A percentile compares a stretch with the other conserved stretches of the same genome.
Evolutionary conservation across 2,113 vertebrate genomes (phyloP).

Genomic region (Eublepharis macularius): DNA sequence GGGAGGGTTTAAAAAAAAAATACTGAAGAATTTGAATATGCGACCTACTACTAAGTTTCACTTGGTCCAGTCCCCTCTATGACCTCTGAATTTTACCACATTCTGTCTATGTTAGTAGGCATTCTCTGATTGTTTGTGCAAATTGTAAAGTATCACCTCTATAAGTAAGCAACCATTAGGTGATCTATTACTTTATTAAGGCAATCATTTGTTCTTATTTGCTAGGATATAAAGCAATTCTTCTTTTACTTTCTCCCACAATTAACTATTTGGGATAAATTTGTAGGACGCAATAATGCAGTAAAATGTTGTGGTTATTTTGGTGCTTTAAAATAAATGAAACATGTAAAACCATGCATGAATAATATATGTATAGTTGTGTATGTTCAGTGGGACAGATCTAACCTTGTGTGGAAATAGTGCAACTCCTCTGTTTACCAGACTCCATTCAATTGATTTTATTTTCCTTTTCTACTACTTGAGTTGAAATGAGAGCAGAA

Average conservation of each 20-base stretch:
- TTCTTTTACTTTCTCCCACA: neutral
- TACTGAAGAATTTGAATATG: no score
- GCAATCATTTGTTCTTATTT: constrained; percentile 29
- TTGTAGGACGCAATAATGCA: constrained; percentile 4
- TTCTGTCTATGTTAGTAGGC: no score
- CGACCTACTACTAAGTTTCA: no score
- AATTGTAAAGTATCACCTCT: constrained; percentile 29
- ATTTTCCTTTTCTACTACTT: constrained; percentile 45
- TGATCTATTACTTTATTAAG: constrained; percentile 19
- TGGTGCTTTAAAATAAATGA: constrained; percentile 41
- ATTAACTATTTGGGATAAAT: neutral
- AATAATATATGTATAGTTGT: neutral
- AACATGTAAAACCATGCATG: neutral
- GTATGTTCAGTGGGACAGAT: constrained; percentile 25
- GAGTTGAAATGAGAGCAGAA: constrained; percentile 52
- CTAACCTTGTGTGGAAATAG: constrained; percentile 30
- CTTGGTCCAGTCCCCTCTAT: no score
- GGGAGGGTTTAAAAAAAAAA: no score
- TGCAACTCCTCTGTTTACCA: constrained; percentile 49
- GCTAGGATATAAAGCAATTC: constrained; percentile 21
- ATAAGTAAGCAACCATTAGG: constrained; percentile 20
- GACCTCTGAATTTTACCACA: no score
- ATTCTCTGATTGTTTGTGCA: no score
- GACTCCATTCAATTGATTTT: constrained; percentile 59
- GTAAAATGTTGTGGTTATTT: constrained; percentile 3